Evolutionary conservation across 2,797 vertebrate genomes (phyloP).

Genomic region (Scarus forsteni): DNA sequence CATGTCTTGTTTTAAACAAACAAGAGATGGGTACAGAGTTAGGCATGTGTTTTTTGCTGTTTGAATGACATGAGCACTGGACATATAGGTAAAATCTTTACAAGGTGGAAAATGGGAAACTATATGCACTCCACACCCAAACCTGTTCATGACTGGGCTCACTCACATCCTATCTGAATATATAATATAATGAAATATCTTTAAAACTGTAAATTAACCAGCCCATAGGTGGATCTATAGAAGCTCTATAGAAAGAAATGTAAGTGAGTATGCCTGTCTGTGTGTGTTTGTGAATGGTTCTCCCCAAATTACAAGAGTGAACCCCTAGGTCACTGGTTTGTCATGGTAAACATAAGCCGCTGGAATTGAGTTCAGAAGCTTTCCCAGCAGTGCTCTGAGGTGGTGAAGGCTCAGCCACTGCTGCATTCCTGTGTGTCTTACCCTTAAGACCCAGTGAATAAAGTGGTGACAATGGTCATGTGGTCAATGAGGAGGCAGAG

Average conservation of each 20-base stretch:
- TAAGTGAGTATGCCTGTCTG: constrained; percentile 24
- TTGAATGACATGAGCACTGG: too few species aligned
- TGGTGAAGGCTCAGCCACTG: constrained; percentile 70
- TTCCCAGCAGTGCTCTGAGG: constrained; percentile 74
- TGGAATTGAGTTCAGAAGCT: constrained; percentile 77
- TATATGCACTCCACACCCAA: too few species aligned
- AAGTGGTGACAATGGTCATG: constrained; percentile 80
- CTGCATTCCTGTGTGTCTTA: constrained; percentile 83
- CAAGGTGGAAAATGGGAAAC: too few species aligned
- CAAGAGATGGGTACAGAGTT: too few species aligned
- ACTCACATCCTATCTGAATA: too few species aligned
- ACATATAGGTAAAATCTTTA: too few species aligned
- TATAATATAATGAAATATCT: too few species aligned
- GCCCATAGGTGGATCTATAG: constrained; percentile 23
- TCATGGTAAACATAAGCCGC: constrained; percentile 79
- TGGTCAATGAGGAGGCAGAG: constrained; percentile 78
- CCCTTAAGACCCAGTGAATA: constrained; percentile 82
- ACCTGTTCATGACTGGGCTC: too few species aligned
- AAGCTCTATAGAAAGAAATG: constrained; percentile 17
- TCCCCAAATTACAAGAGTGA: constrained; percentile 83
- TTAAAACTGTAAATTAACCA: too few species aligned
- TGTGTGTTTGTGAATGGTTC: constrained; percentile 50
- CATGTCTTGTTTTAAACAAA: too few species aligned
- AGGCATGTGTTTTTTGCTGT: too few species aligned
- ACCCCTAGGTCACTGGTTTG: constrained; percentile 80